phyloP scores from a whole-genome alignment of 2,797 vertebrate species.

The Scyliorhinus canicula region DNA sequence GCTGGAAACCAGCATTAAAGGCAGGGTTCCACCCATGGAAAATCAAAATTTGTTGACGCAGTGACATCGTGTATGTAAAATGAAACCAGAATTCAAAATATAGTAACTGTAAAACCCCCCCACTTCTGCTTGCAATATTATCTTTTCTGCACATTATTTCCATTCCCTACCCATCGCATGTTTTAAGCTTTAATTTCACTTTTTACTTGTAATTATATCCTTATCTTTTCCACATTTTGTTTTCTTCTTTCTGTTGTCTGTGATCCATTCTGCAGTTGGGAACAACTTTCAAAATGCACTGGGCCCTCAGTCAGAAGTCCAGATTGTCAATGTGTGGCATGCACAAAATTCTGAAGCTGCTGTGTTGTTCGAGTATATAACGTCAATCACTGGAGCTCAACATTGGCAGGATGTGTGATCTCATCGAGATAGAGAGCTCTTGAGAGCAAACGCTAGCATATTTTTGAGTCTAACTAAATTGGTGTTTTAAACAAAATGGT shows the following conservation, averaged over 20 bases:
- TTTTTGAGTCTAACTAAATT: not conserved
- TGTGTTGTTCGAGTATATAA: not conserved
- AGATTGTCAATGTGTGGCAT: not conserved
- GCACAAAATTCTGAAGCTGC: not conserved
- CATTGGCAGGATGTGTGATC: not conserved
- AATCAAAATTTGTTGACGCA: not conserved
- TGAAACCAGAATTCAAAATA: conserved; percentile 3
- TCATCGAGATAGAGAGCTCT: not conserved
- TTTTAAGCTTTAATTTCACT: not conserved
- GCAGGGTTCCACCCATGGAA: not conserved
- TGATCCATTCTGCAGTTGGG: not conserved
- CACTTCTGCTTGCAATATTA: not conserved
- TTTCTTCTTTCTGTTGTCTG: not conserved
- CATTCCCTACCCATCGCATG: not conserved
- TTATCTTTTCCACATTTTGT: not conserved
- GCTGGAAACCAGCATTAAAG: not conserved
- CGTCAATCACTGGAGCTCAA: not conserved
- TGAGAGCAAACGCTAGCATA: not conserved
- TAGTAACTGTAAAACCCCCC: too few species aligned
- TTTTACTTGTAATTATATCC: not conserved
- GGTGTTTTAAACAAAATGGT: not conserved
- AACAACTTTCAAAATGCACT: not conserved
- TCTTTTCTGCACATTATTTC: not conserved
- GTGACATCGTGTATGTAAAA: not conserved
- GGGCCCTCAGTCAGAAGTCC: not conserved